A percentile compares a stretch with the other conserved stretches of the same genome.
These are phyloP conservation scores for Cranoglanis bouderius DNA, from an alignment of 2,113 vertebrate genomes.

Conservation along the genomic window DNA sequence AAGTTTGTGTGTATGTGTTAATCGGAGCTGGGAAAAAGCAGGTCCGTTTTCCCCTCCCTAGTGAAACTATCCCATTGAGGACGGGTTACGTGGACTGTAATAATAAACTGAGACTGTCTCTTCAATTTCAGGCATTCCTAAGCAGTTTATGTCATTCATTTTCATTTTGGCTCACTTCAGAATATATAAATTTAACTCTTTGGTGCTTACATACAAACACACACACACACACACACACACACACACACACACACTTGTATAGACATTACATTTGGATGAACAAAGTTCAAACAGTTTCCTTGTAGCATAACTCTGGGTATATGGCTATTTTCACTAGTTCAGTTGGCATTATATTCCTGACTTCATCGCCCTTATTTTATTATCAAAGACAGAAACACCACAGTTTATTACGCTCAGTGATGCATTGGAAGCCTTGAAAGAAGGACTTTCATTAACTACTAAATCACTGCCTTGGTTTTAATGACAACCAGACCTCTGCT, in stretches of 20 bases:
- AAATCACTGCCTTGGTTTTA: conserved; percentile 35
- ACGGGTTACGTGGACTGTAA: conserved; percentile 62
- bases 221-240: conserved; percentile 9
- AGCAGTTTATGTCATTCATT: conserved; percentile 67
- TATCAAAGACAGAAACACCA: conserved; percentile 52
- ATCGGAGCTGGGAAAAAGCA: conserved; percentile 57
- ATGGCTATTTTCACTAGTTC: conserved; percentile 36
- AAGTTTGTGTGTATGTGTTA: conserved; percentile 52
- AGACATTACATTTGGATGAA: conserved; percentile 40
- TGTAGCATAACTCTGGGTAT: not conserved
- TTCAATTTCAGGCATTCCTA: conserved; percentile 68
- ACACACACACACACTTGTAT: conserved; percentile 18
- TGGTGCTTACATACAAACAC: conserved; percentile 12
- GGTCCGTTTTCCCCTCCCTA: conserved; percentile 47
- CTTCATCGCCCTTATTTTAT: conserved; percentile 44
- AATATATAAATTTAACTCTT: conserved; percentile 40
- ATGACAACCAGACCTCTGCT: conserved; percentile 46
- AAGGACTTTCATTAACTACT: conserved; percentile 43
- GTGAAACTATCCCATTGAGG: conserved; percentile 57
- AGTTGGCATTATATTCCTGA: conserved; percentile 39
- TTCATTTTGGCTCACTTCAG: conserved; percentile 41
- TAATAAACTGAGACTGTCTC: conserved; percentile 66
- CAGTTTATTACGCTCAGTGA: conserved; percentile 52
- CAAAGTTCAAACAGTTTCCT: conserved; percentile 31
- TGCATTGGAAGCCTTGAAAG: conserved; percentile 42